Evolutionary conservation across 2,113 vertebrate species (phyloP), one percentile per base, ranked within the genome.

Genomic region (Mirounga angustirostris): DNA sequence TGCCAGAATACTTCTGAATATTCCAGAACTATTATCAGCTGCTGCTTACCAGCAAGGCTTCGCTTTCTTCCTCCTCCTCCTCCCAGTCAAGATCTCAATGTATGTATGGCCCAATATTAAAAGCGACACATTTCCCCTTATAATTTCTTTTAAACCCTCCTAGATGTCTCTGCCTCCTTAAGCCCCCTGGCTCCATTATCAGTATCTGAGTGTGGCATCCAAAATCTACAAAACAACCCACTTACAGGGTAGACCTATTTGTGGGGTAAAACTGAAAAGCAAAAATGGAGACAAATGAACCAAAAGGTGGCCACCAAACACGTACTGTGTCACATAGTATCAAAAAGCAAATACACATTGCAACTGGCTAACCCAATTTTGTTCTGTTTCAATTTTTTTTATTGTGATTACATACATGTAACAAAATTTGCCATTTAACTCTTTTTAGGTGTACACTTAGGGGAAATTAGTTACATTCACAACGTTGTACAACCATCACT

Each of bases 1-100:
- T 71, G 96, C 92, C 83, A 59, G 86, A 46, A 86, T 21, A 94
- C 61, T 80, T 86, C 6, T 63, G 71, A 89, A 65, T 79, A 59
- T 82, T 94, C 87, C 76, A 73, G 74, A 85, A 82, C 74, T 40
- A 54, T 76, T 50, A 58, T 13, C 7, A 0, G 80, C 54, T 65
- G 14, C 87, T 69, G 73, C 54, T 58, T n/a, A 40, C 14, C 84
- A 71, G 30, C 71, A 52, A 12, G 9, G 22, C 63, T 69, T 80
- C 80, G 33, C 83, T 63, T 61, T 36, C 81, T 93, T 91, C 73
- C 52, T 88, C 54, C 69, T 94, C 28, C 52, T 94, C 28, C 52
- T 79, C 80, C n/a, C 13, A 46, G 46, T 52, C 43, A 86, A 63
- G 54, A 91, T 71, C 22, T 61, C 33, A 43, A 22, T 26, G 16